These are phyloP conservation scores for Watsonalla binaria DNA, from an alignment of 2,888 invertebrate species.

Conservation along the genomic window DNA sequence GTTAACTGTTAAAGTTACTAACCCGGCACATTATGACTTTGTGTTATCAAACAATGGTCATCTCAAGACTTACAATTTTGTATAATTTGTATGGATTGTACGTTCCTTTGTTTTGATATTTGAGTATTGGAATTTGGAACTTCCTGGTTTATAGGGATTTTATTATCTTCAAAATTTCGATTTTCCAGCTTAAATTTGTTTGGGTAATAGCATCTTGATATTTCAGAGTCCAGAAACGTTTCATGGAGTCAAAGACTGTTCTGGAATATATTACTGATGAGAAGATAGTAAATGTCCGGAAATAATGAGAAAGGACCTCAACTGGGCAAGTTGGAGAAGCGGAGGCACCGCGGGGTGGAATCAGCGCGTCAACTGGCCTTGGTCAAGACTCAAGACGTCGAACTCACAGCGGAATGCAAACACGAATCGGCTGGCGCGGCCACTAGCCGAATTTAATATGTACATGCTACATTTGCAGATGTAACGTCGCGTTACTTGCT, in stretches of 20 bases:
- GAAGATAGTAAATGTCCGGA: background rate
- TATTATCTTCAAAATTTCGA: too few species aligned
- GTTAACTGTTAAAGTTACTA: too few species aligned
- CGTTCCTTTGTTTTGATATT: too few species aligned
- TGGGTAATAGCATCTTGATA: background rate
- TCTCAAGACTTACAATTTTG: too few species aligned
- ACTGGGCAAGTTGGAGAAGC: slow-evolving; percentile 23
- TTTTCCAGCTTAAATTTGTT: too few species aligned
- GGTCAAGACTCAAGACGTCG: slow-evolving; percentile 59
- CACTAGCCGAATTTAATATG: slow-evolving; percentile 55
- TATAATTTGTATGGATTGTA: too few species aligned
- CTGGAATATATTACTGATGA: too few species aligned
- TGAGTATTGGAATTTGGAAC: too few species aligned
- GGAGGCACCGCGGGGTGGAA: slow-evolving; percentile 54
- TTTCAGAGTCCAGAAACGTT: background rate
- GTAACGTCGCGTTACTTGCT: slow-evolving; percentile 4
- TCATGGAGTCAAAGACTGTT: background rate
- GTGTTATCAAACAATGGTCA: too few species aligned
- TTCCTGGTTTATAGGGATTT: too few species aligned
- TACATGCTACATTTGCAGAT: slow-evolving; percentile 19
- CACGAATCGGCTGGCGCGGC: slow-evolving; percentile 41
- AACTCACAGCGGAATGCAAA: slow-evolving; percentile 68
- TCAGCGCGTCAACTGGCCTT: slow-evolving; percentile 46
- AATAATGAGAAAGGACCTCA: slow-evolving; percentile 11
- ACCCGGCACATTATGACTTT: too few species aligned